Percentiles rank a stretch among this genome's conserved stretches.
phyloP scores from a whole-genome alignment of 2,797 vertebrate genomes.

The Echiichthys vipera region DNA sequence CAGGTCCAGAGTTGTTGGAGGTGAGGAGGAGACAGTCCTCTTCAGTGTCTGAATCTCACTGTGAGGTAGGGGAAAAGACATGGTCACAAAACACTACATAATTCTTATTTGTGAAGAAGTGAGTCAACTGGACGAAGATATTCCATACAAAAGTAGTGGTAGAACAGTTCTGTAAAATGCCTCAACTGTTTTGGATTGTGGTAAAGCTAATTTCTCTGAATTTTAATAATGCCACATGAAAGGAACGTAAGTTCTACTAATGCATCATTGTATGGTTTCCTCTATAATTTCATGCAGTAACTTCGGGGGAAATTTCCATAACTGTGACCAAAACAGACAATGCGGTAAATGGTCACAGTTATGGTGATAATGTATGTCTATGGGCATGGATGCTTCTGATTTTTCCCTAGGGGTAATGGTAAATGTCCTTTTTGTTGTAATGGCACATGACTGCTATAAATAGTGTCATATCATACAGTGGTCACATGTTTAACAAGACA shows the following conservation, averaged over 20 bases:
- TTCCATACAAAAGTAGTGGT: neutral
- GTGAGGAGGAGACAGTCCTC: conserved; percentile 84
- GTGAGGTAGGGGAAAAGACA: conserved; percentile 21
- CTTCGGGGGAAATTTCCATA: conserved; percentile 18
- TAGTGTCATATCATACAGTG: neutral
- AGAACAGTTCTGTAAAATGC: neutral
- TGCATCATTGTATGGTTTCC: neutral
- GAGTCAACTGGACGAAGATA: neutral
- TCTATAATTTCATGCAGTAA: conserved; percentile 22
- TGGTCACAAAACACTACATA: neutral
- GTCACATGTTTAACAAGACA: conserved; percentile 2
- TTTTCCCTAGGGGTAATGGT: neutral
- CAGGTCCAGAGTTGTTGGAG: conserved; percentile 77
- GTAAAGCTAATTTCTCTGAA: conserved; percentile 11
- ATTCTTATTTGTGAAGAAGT: neutral
- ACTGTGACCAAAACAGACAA: no score
- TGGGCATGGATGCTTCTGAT: conserved; percentile 19
- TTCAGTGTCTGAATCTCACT: conserved; percentile 95
- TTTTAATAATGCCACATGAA: conserved; percentile 1
- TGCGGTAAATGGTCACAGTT: no score
- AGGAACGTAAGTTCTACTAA: conserved; percentile 20
- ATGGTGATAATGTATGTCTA: conserved; percentile 17
- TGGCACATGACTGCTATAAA: neutral
- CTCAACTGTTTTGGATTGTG: conserved; percentile 4
- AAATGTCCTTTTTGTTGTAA: conserved; percentile 18